Conservation (phyloP, 2,888 invertebrate genomes). For the Calliopum simillimum region DNA sequence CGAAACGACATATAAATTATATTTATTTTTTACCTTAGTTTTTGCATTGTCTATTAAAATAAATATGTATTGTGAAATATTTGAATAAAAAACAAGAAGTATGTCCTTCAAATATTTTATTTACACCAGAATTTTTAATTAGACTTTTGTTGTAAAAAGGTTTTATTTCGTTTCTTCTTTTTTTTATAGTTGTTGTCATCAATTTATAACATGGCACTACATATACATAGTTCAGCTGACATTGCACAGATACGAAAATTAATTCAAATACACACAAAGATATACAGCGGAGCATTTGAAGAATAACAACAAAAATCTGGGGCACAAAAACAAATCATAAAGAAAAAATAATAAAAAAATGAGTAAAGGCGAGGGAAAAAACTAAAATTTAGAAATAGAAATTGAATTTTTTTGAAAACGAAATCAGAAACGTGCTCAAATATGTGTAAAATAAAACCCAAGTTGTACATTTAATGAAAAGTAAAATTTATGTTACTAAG, state of each 20-base stretch:
- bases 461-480: not conserved
- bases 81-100: conserved; percentile 20
- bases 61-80: conserved; percentile 2
- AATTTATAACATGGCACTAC: not conserved
- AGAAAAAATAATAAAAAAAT: conserved; percentile 1
- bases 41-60: too few species aligned
- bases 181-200: conserved; percentile 9
- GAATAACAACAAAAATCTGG: conserved; percentile 15
- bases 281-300: conserved; percentile 17
- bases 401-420: not conserved
- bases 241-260: not conserved
- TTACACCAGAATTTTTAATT: conserved; percentile 7
- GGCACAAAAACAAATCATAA: conserved; percentile 17
- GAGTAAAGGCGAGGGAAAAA: not conserved
- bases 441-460: not conserved
- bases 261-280: conserved; percentile 30
- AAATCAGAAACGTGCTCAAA: not conserved
- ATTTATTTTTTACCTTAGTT: too few species aligned
- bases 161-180: not conserved
- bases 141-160: not conserved
- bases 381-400: conserved; percentile 15
- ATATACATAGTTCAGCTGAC: conserved; percentile 1
- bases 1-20: too few species aligned
- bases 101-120: conserved; percentile 17
- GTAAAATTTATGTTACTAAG: too few species aligned